Conservation (phyloP, 2,888 invertebrate genomes). For the Oithona nana region DNA sequence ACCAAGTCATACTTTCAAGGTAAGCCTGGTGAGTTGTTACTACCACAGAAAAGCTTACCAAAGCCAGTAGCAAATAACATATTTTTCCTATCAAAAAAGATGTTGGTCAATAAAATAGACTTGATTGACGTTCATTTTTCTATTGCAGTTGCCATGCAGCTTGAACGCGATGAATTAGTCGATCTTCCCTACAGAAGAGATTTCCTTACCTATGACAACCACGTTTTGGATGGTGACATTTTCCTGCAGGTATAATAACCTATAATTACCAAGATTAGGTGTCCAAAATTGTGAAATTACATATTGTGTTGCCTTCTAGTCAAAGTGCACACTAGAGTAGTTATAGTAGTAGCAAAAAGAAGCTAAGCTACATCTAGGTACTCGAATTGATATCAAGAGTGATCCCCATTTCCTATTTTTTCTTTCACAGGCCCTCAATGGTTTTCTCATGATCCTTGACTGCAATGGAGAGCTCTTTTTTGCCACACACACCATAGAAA, state of each 20-base stretch:
- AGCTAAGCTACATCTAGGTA: neutral
- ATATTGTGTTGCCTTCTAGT: too few relatives aligned
- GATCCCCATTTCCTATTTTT: neutral
- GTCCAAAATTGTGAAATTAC: too few relatives aligned
- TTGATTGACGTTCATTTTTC: too few relatives aligned
- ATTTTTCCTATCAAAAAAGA: too few relatives aligned
- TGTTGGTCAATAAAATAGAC: too few relatives aligned
- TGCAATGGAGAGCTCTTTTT: constrained; percentile 99
- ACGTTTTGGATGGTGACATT: constrained; percentile 79
- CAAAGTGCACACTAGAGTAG: too few relatives aligned
- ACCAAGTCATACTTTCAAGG: constrained; percentile 99
- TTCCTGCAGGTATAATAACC: constrained; percentile 90
- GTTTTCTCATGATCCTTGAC: constrained; percentile 94
- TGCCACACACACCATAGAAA: constrained; percentile 97
- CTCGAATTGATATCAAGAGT: neutral
- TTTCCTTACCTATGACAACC: constrained; percentile 69
- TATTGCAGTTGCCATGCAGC: constrained; percentile 11
- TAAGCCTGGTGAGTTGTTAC: too few relatives aligned
- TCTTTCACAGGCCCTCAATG: constrained; percentile 75
- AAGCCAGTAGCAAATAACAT: too few relatives aligned
- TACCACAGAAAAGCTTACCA: too few relatives aligned
- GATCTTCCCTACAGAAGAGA: constrained; percentile 42
- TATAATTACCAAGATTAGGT: too few relatives aligned
- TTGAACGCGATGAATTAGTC: constrained; percentile 52
- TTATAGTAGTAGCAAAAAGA: too few relatives aligned